Evolutionary conservation across 2,888 invertebrate species (phyloP).

Genomic region (Pandemis corylana): DNA sequence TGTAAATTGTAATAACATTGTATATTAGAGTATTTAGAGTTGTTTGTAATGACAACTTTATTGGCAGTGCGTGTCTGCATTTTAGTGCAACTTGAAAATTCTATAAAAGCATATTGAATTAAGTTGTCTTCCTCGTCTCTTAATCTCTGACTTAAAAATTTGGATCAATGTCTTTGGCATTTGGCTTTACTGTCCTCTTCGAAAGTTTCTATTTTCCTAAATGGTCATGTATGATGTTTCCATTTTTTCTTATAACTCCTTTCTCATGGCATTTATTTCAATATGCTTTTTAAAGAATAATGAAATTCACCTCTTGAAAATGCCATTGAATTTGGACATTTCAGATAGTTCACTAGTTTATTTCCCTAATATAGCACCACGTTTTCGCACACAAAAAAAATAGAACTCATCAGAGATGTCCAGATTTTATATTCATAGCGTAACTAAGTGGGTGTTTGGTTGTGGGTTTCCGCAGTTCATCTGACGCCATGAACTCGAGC

Average conservation of each 20-base stretch:
- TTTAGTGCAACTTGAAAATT: conserved; percentile 83
- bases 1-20: conserved; percentile 70
- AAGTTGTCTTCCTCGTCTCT: conserved; percentile 56
- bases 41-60: conserved; percentile 62
- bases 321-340: conserved; percentile 67
- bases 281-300: conserved; percentile 78
- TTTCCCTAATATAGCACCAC: conserved; percentile 36
- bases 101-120: conserved; percentile 80
- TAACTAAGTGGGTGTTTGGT: conserved; percentile 83
- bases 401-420: conserved; percentile 70
- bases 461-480: conserved; percentile 84
- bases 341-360: conserved; percentile 52
- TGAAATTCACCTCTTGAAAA: conserved; percentile 71
- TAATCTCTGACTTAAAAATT: conserved; percentile 43
- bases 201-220: conserved; percentile 8
- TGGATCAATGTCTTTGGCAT: conserved; percentile 45
- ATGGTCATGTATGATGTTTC: conserved; percentile 20
- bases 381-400: conserved; percentile 23
- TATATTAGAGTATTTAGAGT: conserved; percentile 69
- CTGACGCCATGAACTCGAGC: conserved; percentile 82
- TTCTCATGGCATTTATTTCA: conserved; percentile 69
- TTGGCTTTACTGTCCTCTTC: conserved; percentile 28
- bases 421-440: conserved; percentile 66
- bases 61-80: conserved; percentile 86
- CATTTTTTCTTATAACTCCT: conserved; percentile 42